Evolutionary conservation across 2,113 vertebrate genomes (phyloP).

Genomic region (Hepsetus odoe): DNA sequence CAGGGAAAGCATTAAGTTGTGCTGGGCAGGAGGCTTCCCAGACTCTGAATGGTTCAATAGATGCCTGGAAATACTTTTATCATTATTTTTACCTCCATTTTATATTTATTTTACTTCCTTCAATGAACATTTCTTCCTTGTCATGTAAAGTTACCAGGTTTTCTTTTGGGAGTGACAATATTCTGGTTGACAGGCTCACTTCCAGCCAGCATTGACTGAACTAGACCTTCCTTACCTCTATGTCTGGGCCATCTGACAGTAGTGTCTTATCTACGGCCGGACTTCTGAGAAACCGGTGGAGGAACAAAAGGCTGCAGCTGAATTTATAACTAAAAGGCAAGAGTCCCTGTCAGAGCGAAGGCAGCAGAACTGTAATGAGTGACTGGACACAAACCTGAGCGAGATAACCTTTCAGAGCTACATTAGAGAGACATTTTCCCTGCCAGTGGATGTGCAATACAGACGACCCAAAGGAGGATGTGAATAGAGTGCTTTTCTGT

Average conservation of each 20-base stretch:
- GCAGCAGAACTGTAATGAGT: constrained; percentile 5
- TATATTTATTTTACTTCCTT: no score
- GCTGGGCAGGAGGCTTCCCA: no score
- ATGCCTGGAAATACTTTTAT: no score
- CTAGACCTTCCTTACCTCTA: background rate
- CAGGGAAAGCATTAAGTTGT: no score
- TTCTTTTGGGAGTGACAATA: no score
- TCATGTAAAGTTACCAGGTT: no score
- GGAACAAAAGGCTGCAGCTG: constrained; percentile 22
- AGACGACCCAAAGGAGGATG: background rate
- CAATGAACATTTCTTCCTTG: no score
- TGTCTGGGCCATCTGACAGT: background rate
- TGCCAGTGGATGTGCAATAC: background rate
- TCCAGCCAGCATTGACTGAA: background rate
- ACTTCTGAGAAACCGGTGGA: background rate
- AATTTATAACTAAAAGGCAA: constrained; percentile 17
- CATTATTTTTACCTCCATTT: no score
- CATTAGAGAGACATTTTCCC: constrained; percentile 1
- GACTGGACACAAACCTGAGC: constrained; percentile 1
- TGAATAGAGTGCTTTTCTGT: background rate
- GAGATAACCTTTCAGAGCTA: constrained; percentile 21
- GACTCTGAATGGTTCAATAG: no score
- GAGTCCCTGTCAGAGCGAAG: constrained; percentile 8
- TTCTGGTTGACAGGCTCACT: background rate
- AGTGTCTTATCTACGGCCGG: background rate